phyloP scores from a whole-genome alignment of 2,888 invertebrate genomes.

The Drosophila macrospina region DNA sequence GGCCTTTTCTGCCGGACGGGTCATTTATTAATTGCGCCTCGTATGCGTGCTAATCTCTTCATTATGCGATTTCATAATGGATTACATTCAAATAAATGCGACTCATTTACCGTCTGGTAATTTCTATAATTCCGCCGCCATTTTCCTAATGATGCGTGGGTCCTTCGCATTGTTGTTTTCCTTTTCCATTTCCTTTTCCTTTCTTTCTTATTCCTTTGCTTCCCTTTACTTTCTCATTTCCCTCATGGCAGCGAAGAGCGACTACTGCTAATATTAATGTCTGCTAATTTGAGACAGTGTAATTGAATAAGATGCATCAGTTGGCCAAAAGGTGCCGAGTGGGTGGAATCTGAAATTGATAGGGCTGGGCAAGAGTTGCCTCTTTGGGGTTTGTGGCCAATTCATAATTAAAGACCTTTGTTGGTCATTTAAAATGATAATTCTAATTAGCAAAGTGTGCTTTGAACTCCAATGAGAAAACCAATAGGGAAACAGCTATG shows the following conservation, averaged over 20 bases:
- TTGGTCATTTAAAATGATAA: constrained; percentile 23
- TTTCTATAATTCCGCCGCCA: constrained; percentile 79
- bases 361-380: constrained; percentile 20
- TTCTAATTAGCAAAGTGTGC: constrained; percentile 21
- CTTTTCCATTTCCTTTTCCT: no score
- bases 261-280: constrained; percentile 66
- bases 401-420: constrained; percentile 42
- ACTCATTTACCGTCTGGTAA: constrained; percentile 74
- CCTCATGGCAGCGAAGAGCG: constrained; percentile 7
- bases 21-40: constrained; percentile 78
- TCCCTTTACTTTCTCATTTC: background rate
- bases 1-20: constrained; percentile 49
- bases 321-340: constrained; percentile 19
- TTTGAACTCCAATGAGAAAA: background rate
- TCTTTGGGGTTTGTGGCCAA: constrained; percentile 5
- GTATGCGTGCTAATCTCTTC: constrained; percentile 78
- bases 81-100: constrained; percentile 81
- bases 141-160: constrained; percentile 73
- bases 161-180: constrained; percentile 19
- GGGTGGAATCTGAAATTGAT: constrained; percentile 40
- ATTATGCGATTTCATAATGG: constrained; percentile 82
- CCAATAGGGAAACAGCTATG: background rate
- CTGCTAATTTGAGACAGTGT: constrained; percentile 70
- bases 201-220: background rate
- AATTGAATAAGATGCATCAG: constrained; percentile 79